Base-by-base conservation (phyloP, 2,888 invertebrate species). In the Thecocarcelia acutangulata region DNA sequence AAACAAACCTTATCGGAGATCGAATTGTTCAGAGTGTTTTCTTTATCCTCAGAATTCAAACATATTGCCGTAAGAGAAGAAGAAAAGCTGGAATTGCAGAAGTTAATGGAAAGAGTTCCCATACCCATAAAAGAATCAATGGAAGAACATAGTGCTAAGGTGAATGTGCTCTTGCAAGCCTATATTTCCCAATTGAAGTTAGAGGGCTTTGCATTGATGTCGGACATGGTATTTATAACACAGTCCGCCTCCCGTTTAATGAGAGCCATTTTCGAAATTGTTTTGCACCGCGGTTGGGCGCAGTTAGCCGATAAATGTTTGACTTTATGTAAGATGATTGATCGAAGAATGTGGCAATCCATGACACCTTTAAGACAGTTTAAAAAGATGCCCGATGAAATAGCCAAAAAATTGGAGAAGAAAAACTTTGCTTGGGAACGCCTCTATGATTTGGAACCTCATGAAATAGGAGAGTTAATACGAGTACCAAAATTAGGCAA, bases 61-160 rank as follows among this genome's bases (percentile, higher is more conserved):
- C 95, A 98, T 87, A 96, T 99, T 52, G 94, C 96, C 0, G 98
- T 99, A 0, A 91, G 97, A 0, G 97, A 97, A 89, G 99, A 99
- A 89, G 99, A 99, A 91, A 99, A 99, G 87, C 89, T 98, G 78
- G 99, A 99, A 91, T 91, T 99, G 84, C 96, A 97, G 86, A 99
- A 99, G 90, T 92, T 99, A 4, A 92, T 93, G 92, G 95, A 95
- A 86, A 93, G 98, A 87, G 99, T 99, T 0, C 99, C 99, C 0
- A 98, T 99, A 79, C 99, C 99, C 0, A 98, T 99, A 85, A 99
- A 99, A 88, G 99, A 99, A 90, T 96, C 96, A 83, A 97, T 99
- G 84, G 99, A 99, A 87, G 99, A 99, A 89, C 96, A 99, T 0
- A 91, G 90, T 78, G 99, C 99, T 0, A 99, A 99, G 86, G 95